Evolutionary conservation across 2,888 invertebrate species (phyloP), one percentile per base, ranked within the genome.

Genomic region (Oligia strigilis): DNA sequence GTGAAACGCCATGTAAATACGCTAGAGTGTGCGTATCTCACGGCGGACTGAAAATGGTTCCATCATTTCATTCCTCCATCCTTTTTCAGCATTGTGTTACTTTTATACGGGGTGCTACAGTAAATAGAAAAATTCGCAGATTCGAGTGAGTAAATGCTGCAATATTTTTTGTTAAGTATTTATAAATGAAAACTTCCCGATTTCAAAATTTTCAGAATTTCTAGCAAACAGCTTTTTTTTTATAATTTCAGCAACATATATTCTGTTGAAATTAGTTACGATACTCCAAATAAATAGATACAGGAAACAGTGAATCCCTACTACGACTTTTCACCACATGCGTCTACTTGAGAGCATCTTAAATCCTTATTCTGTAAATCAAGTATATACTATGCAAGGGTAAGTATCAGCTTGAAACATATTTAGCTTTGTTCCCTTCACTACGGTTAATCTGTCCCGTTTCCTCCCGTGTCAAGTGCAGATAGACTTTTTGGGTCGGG

Each of bases 371-470:
- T 94, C 93, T 95, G 91, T 84, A 89, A 92, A 89, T 92, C 91
- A 90, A 84, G 89, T 90, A 84, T 93, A 90, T 93, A 94, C 95
- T 95, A 88, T 91, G 90, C 92, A 87, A 92, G 93, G 93, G 95
- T 94, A 94, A 96, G 95, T 96, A 96, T 96, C 96, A 96, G 95
- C 95, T 94, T 94, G 96, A 96, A 97, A 96, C 96, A 97, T 97
- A 97, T 97, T 97, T 97, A 96, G 96, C 97, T 97, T 97, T 97
- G 96, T 96, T 97, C 96, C 95, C 95, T 96, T 96, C 96, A 95
- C 96, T 96, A 96, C 96, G 96, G 96, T 97, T 97, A 96, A 96
- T 97, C 97, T 97, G 96, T 97, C 97, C 95, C 96, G 96, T 95
- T 97, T 96, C 96, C 97, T 96, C 97, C 95, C 94, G 94, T 96